phyloP scores from a whole-genome alignment of 2,888 invertebrate species.

The Drosophila gaucha region DNA sequence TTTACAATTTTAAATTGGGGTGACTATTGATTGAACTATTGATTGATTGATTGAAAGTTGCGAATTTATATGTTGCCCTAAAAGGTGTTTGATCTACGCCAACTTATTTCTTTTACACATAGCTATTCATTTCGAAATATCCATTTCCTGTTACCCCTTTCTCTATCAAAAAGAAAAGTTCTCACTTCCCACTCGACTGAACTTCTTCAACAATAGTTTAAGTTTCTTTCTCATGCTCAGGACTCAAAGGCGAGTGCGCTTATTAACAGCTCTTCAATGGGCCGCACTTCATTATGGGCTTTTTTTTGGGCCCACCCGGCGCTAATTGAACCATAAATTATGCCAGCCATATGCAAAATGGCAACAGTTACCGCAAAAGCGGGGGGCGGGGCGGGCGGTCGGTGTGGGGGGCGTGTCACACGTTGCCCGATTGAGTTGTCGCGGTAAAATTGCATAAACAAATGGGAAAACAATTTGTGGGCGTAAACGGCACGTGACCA shows the following conservation, averaged over 20 bases:
- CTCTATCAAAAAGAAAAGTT: too few species aligned
- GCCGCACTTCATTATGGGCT: slow-evolving; percentile 49
- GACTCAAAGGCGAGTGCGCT: slow-evolving; percentile 12
- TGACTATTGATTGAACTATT: too few species aligned
- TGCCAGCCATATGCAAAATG: slow-evolving; percentile 62
- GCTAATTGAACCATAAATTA: slow-evolving; percentile 59
- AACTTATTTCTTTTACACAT: too few species aligned
- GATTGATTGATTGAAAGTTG: too few species aligned
- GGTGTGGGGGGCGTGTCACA: not conserved
- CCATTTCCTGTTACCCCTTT: too few species aligned
- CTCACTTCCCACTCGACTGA: too few species aligned
- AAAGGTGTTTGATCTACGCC: too few species aligned
- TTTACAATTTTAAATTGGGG: too few species aligned
- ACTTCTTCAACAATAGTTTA: not conserved
- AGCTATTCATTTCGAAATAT: too few species aligned
- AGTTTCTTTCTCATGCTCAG: slow-evolving; percentile 4
- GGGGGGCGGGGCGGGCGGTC: not conserved
- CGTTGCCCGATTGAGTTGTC: slow-evolving; percentile 25
- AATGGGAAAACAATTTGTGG: slow-evolving; percentile 77
- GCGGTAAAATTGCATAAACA: slow-evolving; percentile 75
- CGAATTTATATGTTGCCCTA: too few species aligned
- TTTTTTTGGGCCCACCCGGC: slow-evolving; percentile 4
- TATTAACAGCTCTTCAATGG: slow-evolving; percentile 33
- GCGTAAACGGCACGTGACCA: slow-evolving; percentile 78
- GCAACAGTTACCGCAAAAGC: slow-evolving; percentile 36